These are phyloP conservation scores for Himalopsyche tibetana DNA, from an alignment of 2,888 invertebrate species.

Conservation along the genomic window DNA sequence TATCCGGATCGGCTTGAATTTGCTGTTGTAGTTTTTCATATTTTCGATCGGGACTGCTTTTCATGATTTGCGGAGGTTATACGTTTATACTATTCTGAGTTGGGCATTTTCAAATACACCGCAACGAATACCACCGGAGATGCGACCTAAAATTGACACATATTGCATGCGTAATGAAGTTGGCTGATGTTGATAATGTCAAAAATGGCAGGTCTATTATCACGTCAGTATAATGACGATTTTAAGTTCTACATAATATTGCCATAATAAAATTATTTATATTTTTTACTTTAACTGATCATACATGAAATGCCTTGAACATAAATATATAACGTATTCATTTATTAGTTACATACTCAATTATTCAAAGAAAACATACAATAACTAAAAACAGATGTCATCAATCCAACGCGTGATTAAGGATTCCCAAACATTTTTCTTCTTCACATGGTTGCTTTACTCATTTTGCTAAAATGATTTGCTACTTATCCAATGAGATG, in stretches of 20 bases:
- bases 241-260: background rate
- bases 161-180: slow-evolving; percentile 44
- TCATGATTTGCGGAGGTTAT: slow-evolving; percentile 70
- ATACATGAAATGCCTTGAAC: too few relatives aligned
- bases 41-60: slow-evolving; percentile 76
- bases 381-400: too few relatives aligned
- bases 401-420: too few relatives aligned
- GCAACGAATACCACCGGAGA: slow-evolving; percentile 40
- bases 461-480: too few relatives aligned
- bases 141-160: slow-evolving; percentile 42
- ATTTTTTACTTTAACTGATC: too few relatives aligned
- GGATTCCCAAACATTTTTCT: too few relatives aligned
- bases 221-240: slow-evolving; percentile 8
- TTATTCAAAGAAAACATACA: too few relatives aligned
- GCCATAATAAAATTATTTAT: too few relatives aligned
- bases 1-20: slow-evolving; percentile 73
- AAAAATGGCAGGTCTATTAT: slow-evolving; percentile 28
- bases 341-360: too few relatives aligned
- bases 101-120: slow-evolving; percentile 42
- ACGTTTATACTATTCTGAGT: slow-evolving; percentile 33
- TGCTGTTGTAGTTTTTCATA: slow-evolving; percentile 76
- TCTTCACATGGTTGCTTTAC: too few relatives aligned
- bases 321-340: too few relatives aligned
- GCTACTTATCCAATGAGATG: too few relatives aligned
- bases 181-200: slow-evolving; percentile 39